Conservation (phyloP, 2,113 vertebrate genomes). For the Anas platyrhynchos region DNA sequence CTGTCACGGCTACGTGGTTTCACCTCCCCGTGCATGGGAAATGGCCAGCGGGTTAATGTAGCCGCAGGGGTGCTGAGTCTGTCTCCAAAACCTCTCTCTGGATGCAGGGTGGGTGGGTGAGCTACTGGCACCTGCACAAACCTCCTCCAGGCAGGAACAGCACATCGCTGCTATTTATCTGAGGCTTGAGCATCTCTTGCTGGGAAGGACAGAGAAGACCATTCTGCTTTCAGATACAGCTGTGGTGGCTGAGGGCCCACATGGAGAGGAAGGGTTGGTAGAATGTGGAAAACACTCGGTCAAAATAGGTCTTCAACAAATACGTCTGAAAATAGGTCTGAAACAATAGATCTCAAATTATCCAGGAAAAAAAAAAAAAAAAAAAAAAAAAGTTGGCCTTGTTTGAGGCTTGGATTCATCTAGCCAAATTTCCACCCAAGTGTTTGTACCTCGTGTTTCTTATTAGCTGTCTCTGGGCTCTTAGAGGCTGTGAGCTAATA, state of each 20-base stretch:
- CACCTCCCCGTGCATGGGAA: neutral
- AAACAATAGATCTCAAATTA: conserved; percentile 2
- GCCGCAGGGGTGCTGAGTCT: neutral
- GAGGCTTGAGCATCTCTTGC: accelerated
- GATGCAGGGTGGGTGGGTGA: neutral
- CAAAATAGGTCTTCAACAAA: neutral
- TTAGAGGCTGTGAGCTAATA: neutral
- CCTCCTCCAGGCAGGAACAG: neutral
- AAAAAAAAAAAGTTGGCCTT: neutral
- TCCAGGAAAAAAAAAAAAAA: neutral
- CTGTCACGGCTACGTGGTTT: neutral
- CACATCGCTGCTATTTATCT: neutral
- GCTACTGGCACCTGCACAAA: neutral
- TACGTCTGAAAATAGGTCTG: neutral
- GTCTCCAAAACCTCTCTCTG: neutral
- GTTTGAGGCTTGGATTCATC: neutral
- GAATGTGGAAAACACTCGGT: neutral
- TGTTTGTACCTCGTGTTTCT: neutral
- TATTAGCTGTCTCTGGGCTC: neutral
- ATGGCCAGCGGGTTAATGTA: neutral
- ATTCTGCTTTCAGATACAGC: neutral
- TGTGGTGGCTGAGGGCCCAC: neutral
- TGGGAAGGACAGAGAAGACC: neutral
- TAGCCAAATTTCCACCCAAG: neutral
- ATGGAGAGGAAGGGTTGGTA: accelerated